Percentiles rank a stretch among this genome's conserved stretches.
Evolutionary conservation across 1,140 invertebrate species (phyloP).

Genomic region (Agraylea sexmaculata): DNA sequence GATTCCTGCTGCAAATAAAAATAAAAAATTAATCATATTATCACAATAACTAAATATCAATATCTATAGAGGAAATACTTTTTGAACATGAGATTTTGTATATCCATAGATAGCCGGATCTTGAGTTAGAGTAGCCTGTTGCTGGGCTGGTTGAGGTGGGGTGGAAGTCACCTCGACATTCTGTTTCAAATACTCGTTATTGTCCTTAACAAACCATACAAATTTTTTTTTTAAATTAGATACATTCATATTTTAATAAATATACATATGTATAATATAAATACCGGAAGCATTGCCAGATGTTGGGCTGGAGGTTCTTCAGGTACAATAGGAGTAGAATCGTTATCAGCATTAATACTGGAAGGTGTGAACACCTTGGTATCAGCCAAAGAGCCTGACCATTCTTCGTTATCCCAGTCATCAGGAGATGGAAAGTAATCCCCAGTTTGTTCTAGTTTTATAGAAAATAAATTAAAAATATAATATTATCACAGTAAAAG

Average conservation of each 20-base stretch:
- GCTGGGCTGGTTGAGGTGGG: slow-evolving; percentile 6
- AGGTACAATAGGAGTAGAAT: slow-evolving; percentile 25
- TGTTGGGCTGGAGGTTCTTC: slow-evolving; percentile 21
- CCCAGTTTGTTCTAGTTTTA: slow-evolving; percentile 24
- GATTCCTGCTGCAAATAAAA: background rate
- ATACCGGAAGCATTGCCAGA: background rate
- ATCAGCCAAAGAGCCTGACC: slow-evolving; percentile 82
- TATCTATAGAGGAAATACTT: background rate
- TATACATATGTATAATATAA: no score
- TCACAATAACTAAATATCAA: background rate
- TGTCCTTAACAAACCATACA: no score
- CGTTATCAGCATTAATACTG: slow-evolving; percentile 25
- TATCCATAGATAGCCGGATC: slow-evolving; percentile 21
- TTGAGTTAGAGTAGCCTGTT: slow-evolving; percentile 8
- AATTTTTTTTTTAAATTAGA: no score
- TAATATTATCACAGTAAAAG: slow-evolving; percentile 1
- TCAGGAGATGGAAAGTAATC: slow-evolving; percentile 49
- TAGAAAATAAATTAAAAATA: no score
- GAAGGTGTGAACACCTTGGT: slow-evolving; percentile 89
- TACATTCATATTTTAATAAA: no score
- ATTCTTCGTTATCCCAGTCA: slow-evolving; percentile 93
- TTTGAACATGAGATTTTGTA: slow-evolving; percentile 12
- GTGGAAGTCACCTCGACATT: slow-evolving; percentile 5
- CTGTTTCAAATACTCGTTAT: no score
- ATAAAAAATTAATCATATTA: slow-evolving; percentile 1